Evolutionary conservation across 2,113 vertebrate genomes (phyloP).

Genomic region (Galeopterus variegatus): DNA sequence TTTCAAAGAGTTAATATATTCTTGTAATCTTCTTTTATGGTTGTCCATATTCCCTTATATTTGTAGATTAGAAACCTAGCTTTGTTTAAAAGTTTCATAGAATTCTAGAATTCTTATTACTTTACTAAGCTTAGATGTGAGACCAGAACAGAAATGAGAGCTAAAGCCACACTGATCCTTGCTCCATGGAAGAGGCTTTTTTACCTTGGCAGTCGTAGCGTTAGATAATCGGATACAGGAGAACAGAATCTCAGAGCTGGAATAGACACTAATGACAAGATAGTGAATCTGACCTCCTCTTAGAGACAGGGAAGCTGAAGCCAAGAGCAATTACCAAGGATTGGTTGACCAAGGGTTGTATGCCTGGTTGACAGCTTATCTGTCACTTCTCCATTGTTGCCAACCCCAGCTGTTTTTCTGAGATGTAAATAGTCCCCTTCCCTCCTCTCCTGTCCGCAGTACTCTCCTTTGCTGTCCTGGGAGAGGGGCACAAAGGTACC

Average conservation of each 20-base stretch:
- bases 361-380: not conserved
- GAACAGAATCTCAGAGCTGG: not conserved
- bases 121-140: not conserved
- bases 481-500: not conserved
- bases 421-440: not conserved
- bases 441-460: not conserved
- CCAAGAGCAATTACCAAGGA: not conserved
- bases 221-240: not conserved
- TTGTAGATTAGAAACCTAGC: slow-evolving; percentile 5
- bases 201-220: not conserved
- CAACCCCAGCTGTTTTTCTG: not conserved
- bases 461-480: not conserved
- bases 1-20: not conserved
- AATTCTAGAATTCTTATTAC: not conserved
- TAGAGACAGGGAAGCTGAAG: not conserved
- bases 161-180: not conserved
- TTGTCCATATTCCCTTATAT: not conserved
- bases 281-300: not conserved
- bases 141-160: not conserved
- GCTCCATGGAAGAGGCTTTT: not conserved
- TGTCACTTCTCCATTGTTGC: not conserved
- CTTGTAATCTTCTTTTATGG: not conserved
- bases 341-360: not conserved
- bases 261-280: not conserved
- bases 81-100: not conserved